phyloP scores from a whole-genome alignment of 2,797 vertebrate species.

The Melanotaenia boesemani region DNA sequence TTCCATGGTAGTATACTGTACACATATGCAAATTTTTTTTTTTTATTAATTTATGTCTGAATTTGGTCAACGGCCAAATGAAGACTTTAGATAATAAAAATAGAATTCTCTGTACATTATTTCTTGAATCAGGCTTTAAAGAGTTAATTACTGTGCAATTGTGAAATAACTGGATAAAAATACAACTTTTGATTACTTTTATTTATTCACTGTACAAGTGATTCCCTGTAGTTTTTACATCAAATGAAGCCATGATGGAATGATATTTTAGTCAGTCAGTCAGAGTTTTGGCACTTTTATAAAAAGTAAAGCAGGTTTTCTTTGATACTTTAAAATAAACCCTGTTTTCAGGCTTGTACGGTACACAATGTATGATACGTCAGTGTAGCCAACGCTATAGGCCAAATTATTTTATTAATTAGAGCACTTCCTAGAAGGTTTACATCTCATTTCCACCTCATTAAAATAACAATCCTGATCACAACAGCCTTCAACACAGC shows the following conservation, averaged over 20 bases:
- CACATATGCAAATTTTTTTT: too few species aligned
- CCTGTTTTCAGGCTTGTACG: slow-evolving; percentile 34
- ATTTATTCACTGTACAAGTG: not conserved
- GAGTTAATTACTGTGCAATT: not conserved
- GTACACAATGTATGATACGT: slow-evolving; percentile 54
- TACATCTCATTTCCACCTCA: slow-evolving; percentile 73
- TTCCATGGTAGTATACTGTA: too few species aligned
- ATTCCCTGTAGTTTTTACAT: slow-evolving; percentile 18
- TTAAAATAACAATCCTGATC: slow-evolving; percentile 70
- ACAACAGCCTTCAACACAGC: slow-evolving; percentile 63
- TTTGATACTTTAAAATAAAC: slow-evolving; percentile 69
- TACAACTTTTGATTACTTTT: slow-evolving; percentile 20
- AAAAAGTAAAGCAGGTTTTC: slow-evolving; percentile 27
- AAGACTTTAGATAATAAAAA: too few species aligned
- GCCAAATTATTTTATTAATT: slow-evolving; percentile 75
- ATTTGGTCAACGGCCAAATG: too few species aligned
- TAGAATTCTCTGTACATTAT: too few species aligned
- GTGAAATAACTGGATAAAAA: slow-evolving; percentile 1
- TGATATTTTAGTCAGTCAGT: not conserved
- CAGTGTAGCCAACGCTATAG: slow-evolving; percentile 52
- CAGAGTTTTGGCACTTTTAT: slow-evolving; percentile 31
- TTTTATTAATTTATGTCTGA: too few species aligned
- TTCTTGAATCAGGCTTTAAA: too few species aligned
- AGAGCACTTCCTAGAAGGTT: slow-evolving; percentile 69
- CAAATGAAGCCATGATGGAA: slow-evolving; percentile 11